Base-by-base conservation (phyloP, 1,140 invertebrate genomes). In the Psix sp. region DNA sequence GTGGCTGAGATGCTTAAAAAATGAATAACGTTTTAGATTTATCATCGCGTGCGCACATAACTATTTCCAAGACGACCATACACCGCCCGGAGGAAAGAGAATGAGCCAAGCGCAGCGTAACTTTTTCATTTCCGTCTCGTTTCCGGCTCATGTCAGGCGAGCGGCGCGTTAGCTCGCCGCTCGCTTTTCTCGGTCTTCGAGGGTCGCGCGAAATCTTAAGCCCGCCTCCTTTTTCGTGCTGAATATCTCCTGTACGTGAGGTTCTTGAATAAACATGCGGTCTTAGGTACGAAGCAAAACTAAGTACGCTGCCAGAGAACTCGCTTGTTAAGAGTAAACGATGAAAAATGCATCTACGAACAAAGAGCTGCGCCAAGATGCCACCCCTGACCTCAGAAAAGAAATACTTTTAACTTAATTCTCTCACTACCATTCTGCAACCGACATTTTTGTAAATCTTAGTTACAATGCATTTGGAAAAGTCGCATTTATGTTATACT, bases 181-280 rank as follows among this genome's bases (percentile, higher is more conserved):
- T 67, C 38, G 45, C 59, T 67, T 67, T 76, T 76, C 60, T 71
- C 49, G 60, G 67, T 67, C 62, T 71, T 66, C 56, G 66, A 65
- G 72, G 56, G 63, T 49, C 48, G 33, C 46, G 54, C 33, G 24
- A 40, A 60, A 54, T 71, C 62, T 52, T 67, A 9, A 40, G 24
- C 9, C 29, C 60, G 54, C 60, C 62, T 36, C 80, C 82, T 80
- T 82, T 80, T 81, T 77, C 56, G 73, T 80, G 79, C 65, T 79
- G 84, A 85, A 84, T 84, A 84, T 86, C 82, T 82, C 81, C 79
- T 80, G 74, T 82, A 82, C 83, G 84, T 83, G 85, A 83, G 78
- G 62, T 80, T 86, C 83, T 84, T 86, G 83, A 84, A 86, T 86
- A 85, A 87, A 86, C 84, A 85, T 84, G 81, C 79, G 72, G 77